Evolutionary conservation across 2,888 invertebrate genomes (phyloP).

Genomic region (Drosophila robusta): DNA sequence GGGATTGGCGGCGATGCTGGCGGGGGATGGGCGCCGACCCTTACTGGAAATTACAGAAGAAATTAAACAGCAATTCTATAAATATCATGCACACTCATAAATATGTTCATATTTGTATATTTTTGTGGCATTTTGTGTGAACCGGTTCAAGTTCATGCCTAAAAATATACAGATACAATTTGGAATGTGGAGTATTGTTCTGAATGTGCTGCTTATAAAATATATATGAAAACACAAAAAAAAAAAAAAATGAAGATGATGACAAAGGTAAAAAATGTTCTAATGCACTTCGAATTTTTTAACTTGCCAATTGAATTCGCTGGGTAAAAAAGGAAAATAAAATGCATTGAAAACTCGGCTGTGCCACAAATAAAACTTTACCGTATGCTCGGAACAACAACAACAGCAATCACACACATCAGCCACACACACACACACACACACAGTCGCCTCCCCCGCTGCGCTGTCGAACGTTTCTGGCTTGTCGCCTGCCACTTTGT

Average conservation of each 20-base stretch:
- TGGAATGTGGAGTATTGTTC: too few species aligned
- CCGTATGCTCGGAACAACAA: conserved; percentile 27
- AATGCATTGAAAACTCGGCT: conserved; percentile 47
- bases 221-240: neutral
- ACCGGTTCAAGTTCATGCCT: neutral
- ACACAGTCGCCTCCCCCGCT: neutral
- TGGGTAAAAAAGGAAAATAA: conserved; percentile 6
- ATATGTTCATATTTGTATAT: conserved; percentile 1
- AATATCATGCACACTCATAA: conserved; percentile 14
- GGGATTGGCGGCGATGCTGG: conserved; percentile 3
- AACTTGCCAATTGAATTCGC: conserved; percentile 54
- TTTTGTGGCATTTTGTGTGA: neutral
- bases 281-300: conserved; percentile 28
- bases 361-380: conserved; percentile 45
- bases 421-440: conserved; percentile 8
- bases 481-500: conserved; percentile 74
- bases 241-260: neutral
- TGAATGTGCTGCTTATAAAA: neutral
- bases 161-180: neutral
- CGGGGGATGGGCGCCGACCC: neutral
- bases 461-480: conserved; percentile 44
- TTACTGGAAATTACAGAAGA: conserved; percentile 43
- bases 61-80: conserved; percentile 39
- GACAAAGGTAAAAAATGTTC: conserved; percentile 5
- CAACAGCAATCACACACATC: conserved; percentile 6